Conservation (phyloP, 2,888 invertebrate genomes). For the Eledona agricola region DNA sequence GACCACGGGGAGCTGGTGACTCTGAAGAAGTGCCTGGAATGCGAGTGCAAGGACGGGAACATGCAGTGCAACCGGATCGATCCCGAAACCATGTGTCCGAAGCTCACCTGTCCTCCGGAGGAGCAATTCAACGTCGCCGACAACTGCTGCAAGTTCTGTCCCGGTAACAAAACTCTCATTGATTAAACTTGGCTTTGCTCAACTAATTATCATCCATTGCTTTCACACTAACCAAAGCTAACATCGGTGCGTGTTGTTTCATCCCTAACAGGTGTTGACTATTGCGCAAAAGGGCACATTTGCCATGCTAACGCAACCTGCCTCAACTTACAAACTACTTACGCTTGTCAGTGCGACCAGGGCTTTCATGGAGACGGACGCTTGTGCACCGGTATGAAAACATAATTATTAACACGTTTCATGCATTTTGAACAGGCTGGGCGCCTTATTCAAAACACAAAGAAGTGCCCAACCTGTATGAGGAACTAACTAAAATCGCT, state of each 20-base stretch:
- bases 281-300: constrained; percentile 87
- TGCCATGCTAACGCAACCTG: constrained; percentile 93
- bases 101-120: constrained; percentile 77
- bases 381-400: constrained; percentile 73
- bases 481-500: too few species aligned
- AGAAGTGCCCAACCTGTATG: too few species aligned
- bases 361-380: constrained; percentile 90
- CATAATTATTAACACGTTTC: too few species aligned
- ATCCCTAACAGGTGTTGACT: constrained; percentile 77
- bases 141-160: constrained; percentile 91
- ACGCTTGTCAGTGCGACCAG: constrained; percentile 88
- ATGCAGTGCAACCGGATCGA: constrained; percentile 80
- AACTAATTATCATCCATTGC: constrained; percentile 19
- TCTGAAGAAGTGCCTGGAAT: constrained; percentile 81
- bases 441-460: neutral
- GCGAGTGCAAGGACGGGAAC: constrained; percentile 83
- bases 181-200: neutral
- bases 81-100: constrained; percentile 78
- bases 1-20: constrained; percentile 83
- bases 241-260: constrained; percentile 39
- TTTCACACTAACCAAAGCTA: constrained; percentile 49
- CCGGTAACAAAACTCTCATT: constrained; percentile 66
- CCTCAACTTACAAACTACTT: constrained; percentile 89
- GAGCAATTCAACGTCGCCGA: constrained; percentile 84
- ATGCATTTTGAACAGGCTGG: constrained; percentile 21